A percentile compares a stretch with the other conserved stretches of the same genome.
phyloP scores from a whole-genome alignment of 2,113 vertebrate genomes.

The Xenopus borealis region DNA sequence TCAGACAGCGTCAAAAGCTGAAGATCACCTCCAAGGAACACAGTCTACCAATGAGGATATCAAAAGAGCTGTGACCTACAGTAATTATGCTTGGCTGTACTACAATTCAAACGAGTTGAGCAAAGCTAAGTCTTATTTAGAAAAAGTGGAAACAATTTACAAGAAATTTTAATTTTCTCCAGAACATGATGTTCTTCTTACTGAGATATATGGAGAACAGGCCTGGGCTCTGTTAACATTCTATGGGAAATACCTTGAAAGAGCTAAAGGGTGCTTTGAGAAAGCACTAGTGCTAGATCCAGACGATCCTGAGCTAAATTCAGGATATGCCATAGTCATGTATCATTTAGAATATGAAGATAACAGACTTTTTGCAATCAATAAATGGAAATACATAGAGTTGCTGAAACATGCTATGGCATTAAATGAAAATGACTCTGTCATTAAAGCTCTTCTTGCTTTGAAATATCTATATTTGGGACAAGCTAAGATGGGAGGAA shows the following conservation, averaged over 20 bases:
- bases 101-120: no score
- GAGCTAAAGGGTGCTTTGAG: conserved; percentile 47
- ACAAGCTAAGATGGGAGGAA: conserved; percentile 52
- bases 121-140: no score
- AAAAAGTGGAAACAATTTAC: no score
- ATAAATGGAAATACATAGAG: conserved; percentile 40
- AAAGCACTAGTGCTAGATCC: no score
- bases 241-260: conserved; percentile 60
- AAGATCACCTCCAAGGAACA: no score
- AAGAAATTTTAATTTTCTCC: conserved; percentile 12
- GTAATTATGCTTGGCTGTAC: no score
- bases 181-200: conserved; percentile 46
- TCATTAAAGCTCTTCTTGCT: conserved; percentile 62
- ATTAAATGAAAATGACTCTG: conserved; percentile 59
- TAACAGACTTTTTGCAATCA: rapidly evolving
- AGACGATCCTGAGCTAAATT: no score
- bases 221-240: conserved; percentile 68
- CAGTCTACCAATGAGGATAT: no score
- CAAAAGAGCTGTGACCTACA: no score
- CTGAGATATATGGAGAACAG: conserved; percentile 67
- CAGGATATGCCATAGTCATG: conserved; percentile 31
- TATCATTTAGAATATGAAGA: conserved; percentile 57
- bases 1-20: conserved; percentile 52
- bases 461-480: conserved; percentile 61
- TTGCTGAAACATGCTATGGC: conserved; percentile 61